Percentiles rank a stretch among this genome's conserved stretches.
These are phyloP conservation scores for Adelognathus sp. DNA, from an alignment of 2,888 invertebrate genomes.

Conservation along the genomic window DNA sequence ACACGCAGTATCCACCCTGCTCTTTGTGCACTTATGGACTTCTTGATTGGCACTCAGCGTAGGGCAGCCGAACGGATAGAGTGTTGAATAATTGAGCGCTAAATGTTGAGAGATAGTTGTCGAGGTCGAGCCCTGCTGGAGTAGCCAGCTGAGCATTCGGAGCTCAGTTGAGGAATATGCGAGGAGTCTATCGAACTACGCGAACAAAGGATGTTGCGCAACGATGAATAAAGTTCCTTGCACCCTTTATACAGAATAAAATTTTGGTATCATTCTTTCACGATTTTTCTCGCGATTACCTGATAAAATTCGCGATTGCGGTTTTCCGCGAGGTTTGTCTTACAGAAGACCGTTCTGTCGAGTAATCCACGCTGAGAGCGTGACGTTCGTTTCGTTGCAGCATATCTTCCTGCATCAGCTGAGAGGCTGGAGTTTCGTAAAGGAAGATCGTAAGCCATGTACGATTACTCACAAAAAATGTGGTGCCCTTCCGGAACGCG, in stretches of 20 bases:
- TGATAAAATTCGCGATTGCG: no score
- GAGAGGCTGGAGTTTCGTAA: not conserved
- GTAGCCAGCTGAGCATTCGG: not conserved
- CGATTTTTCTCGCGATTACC: no score
- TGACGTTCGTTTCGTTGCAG: no score
- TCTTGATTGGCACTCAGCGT: not conserved
- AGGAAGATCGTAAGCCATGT: not conserved
- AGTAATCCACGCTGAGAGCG: no score
- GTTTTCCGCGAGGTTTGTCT: no score
- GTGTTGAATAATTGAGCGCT: not conserved
- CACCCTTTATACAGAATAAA: no score
- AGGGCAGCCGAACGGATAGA: not conserved
- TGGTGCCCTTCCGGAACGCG: slow-evolving; percentile 76
- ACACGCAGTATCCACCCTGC: not conserved
- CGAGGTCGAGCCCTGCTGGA: not conserved
- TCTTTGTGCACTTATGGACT: not conserved
- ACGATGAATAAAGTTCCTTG: no score
- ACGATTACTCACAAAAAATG: slow-evolving; percentile 77
- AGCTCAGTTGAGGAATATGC: not conserved
- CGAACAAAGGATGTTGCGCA: no score
- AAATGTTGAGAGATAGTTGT: slow-evolving; percentile 7
- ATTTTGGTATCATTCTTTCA: no score
- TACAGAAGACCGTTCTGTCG: no score
- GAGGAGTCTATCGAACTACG: not conserved
- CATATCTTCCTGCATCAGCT: no score